Evolutionary conservation across 2,888 invertebrate genomes (phyloP), one percentile per base, ranked within the genome.

Genomic region (Apodemia zela): DNA sequence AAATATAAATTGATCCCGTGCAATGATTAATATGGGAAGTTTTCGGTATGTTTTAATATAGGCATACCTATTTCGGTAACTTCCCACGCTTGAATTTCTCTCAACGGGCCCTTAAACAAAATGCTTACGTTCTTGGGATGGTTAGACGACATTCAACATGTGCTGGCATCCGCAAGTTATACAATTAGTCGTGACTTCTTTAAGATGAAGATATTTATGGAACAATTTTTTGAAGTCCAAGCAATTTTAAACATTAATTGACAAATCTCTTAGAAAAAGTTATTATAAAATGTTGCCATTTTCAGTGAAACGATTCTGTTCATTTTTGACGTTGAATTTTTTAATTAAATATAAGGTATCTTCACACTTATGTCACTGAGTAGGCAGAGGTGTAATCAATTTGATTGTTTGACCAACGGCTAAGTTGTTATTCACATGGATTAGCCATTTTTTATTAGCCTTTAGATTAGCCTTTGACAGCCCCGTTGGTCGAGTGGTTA

Each of bases 51-150:
- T 54, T 6, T 25, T 54, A 29, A 25, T 54, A n/a, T 29, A 15
- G 25, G 54, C 15, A 54, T 21, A 54, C 25, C 54, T 54, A 54
- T 54, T 29, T 25, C 25, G 15, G 15, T 25, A 25, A 6, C 51
- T 45, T 45, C 45, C 45, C 45, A 45, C 45, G 45, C 45, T 42
- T 42, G n/a, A 45, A 17, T 45, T 45, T n/a, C 45, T 45, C 45
- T 45, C 45, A 15, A 7, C 45, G 45, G 17, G 45, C 45, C 54
- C 54, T n/a, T 29, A 29, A 57, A 57, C 54, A 57, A 57, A 57
- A 57, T 57, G n/a, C 57, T 57, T 57, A 25, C 57, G 57, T 57
- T 57, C 57, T 57, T 57, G 15, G 25, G 57, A 57, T 57, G 25
- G 57, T 29, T 15, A 25, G 57, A 57, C 57, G 57, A 57, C 57